Evolutionary conservation across 92 coral and sea anemone species (phyloP).

Genomic region (Palythoa caribaeorum): DNA sequence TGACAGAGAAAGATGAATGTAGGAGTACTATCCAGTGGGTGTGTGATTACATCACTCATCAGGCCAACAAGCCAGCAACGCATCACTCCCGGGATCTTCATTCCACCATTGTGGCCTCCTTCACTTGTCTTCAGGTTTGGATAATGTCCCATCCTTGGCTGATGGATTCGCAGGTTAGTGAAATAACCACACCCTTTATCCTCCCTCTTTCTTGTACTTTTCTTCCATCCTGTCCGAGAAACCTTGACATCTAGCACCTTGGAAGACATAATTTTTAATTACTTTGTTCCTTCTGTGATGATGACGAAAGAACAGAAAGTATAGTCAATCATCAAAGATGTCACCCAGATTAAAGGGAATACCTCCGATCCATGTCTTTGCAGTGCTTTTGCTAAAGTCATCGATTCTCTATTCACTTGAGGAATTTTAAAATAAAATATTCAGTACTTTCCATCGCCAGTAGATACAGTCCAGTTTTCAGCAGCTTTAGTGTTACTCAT

Average conservation of each 20-base stretch:
- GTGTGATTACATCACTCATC: slow-evolving; percentile 94
- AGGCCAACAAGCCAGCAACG: slow-evolving; percentile 96
- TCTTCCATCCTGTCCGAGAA: neutral
- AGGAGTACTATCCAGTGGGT: slow-evolving; percentile 94
- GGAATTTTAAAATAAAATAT: no score
- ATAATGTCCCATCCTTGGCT: slow-evolving; percentile 96
- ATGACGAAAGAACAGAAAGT: neutral
- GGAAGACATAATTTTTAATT: neutral
- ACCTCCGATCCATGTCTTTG: no score
- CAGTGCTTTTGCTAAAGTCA: no score
- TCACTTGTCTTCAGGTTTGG: slow-evolving; percentile 91
- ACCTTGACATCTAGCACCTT: neutral
- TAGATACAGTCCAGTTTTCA: neutral
- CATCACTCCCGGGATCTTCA: slow-evolving; percentile 97
- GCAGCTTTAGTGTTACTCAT: neutral
- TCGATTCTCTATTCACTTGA: no score
- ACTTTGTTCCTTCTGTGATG: neutral
- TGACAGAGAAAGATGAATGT: slow-evolving; percentile 88
- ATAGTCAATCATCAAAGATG: neutral
- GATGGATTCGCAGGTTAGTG: slow-evolving; percentile 77
- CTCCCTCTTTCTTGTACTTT: neutral
- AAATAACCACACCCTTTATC: neutral
- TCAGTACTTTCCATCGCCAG: no score
- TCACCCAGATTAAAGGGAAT: no score
- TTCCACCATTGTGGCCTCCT: slow-evolving; percentile 98